Conservation (phyloP, 2,113 vertebrate species). For the Chaetops frenatus region DNA sequence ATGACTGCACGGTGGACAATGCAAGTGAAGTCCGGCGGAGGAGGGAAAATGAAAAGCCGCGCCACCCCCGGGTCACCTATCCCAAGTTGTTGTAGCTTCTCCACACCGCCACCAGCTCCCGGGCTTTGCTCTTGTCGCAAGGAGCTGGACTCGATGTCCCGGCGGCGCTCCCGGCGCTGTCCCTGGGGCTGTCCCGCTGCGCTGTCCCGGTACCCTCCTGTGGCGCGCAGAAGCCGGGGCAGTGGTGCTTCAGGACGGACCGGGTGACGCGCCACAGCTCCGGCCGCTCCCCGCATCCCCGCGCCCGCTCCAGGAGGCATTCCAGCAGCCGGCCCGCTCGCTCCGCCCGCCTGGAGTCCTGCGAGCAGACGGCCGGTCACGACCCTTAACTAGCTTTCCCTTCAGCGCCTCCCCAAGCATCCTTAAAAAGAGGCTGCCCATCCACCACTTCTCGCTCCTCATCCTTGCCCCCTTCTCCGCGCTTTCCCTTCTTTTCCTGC, state of each 20-base stretch:
- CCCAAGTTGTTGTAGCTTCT: conserved; percentile 8
- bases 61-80: background rate
- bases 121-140: background rate
- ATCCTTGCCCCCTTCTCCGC: background rate
- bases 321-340: background rate
- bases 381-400: too few relatives aligned
- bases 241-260: background rate
- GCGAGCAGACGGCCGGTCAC: background rate
- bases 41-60: background rate
- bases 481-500: background rate
- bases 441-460: background rate
- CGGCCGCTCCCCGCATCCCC: background rate
- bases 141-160: background rate
- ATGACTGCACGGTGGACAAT: background rate
- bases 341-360: background rate
- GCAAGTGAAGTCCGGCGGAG: background rate
- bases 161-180: background rate
- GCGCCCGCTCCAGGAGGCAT: background rate
- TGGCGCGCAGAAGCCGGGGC: background rate
- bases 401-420: background rate
- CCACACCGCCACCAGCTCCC: conserved; percentile 6
- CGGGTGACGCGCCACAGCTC: background rate
- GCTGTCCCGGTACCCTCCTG: background rate
- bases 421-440: background rate
- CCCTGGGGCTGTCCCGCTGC: background rate